Base-by-base conservation (phyloP, 2,888 invertebrate species). In the Falcaria lacertinaria region DNA sequence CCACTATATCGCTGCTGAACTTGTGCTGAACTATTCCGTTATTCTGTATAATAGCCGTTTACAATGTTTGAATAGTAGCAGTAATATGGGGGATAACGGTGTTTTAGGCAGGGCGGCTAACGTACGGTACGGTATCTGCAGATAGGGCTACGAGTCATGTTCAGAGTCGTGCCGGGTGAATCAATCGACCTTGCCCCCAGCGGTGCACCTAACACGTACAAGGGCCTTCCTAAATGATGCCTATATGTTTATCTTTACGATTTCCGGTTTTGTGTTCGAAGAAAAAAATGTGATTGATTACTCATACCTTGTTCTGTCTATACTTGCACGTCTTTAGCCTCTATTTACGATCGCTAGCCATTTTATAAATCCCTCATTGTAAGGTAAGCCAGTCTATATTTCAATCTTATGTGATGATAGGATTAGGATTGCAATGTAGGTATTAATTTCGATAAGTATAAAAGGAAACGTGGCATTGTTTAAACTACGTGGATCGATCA, bases 101-200 rank as follows among this genome's bases (percentile, higher is more conserved):
- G 51, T 13, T 1, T 2, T 3, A 0, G 14, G 6, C 51, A 50
- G 57, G 54, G 52, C 52, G 62, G 60, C 60, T 64, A 59, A 51
- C 42, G 61, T 65, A 71, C 71, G 65, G 67, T 72, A 72, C 71
- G 65, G 67, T 72, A 68, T 52, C 53, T 52, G 48, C 53, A 57
- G 63, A 57, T 60, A 60, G 62, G 63, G 60, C 54, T 68, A 60
- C 55, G 54, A 64, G 58, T 59, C 59, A 57, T 50, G 48, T 39
- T 34, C 42, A 22, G 45, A 57, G 52, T 55, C 69, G 68, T 68
- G 71, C 59, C 54, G 53, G 64, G 61, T 62, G 61, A 61, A 57
- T 57, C 57, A 58, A 54, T 51, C 58, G 64, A 64, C 66, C 68
- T 50, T 58, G 52, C 68, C 55, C 38, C 59, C 61, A 48, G 51